Percentiles rank a stretch among this genome's conserved stretches.
phyloP scores from a whole-genome alignment of 2,888 invertebrate species.

The Sycophila texana region DNA sequence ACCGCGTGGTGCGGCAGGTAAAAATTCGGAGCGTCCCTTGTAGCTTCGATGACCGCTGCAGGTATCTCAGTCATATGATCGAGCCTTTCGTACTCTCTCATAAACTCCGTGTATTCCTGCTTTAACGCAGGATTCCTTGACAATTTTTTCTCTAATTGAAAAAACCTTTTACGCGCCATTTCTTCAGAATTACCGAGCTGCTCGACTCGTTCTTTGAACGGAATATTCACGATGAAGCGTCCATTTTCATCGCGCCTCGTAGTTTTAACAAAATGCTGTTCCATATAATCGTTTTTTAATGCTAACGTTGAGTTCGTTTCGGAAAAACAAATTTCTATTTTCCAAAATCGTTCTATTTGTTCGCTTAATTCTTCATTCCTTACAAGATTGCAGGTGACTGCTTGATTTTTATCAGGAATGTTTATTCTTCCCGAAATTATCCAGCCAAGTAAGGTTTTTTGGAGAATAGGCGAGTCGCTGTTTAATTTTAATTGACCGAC shows the following conservation, averaged over 20 bases:
- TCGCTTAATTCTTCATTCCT: background rate
- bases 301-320: background rate
- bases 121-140: background rate
- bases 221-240: background rate
- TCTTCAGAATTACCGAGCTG: background rate
- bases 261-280: background rate
- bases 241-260: background rate
- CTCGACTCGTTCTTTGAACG: background rate
- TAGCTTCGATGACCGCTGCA: background rate
- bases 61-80: conserved; percentile 1
- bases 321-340: background rate
- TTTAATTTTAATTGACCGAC: conserved; percentile 16
- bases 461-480: background rate
- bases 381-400: background rate
- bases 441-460: conserved; percentile 47
- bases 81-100: background rate
- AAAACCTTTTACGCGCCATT: background rate
- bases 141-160: background rate
- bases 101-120: background rate
- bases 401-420: background rate
- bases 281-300: background rate
- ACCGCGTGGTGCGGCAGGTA: background rate
- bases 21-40: background rate
- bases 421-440: conserved; percentile 3
- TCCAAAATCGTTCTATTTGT: background rate